Percentiles rank a stretch among this genome's conserved stretches.
Evolutionary conservation across 2,113 vertebrate species (phyloP).

Genomic region (Eulemur rufifrons): DNA sequence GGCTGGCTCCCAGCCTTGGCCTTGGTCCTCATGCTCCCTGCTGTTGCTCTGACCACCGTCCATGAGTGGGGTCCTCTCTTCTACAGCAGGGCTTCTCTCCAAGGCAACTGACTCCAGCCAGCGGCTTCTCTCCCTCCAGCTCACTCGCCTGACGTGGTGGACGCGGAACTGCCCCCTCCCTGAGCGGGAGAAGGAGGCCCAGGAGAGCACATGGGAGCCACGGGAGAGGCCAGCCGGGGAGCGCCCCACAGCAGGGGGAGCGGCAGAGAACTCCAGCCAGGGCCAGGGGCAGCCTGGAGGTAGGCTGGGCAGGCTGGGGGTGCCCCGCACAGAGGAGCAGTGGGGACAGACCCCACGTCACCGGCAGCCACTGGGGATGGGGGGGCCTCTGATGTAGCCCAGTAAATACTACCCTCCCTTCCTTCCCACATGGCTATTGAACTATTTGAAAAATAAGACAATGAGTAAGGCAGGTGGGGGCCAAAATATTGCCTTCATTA

Average conservation of each 20-base stretch:
- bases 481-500: background rate
- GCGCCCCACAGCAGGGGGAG: background rate
- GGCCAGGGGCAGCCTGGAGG: background rate
- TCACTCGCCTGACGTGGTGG: slow-evolving; percentile 93
- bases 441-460: background rate
- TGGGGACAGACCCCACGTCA: background rate
- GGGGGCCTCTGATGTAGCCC: background rate
- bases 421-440: background rate
- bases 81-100: background rate
- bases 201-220: rapidly evolving
- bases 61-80: background rate
- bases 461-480: background rate
- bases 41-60: background rate
- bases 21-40: rapidly evolving
- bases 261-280: background rate
- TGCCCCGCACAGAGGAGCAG: background rate
- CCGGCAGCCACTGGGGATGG: background rate
- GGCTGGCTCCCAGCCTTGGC: no score
- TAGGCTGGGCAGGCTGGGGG: background rate
- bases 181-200: slow-evolving; percentile 67
- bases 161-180: slow-evolving; percentile 83
- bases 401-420: background rate
- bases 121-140: slow-evolving; percentile 77
- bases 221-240: rapidly evolving
- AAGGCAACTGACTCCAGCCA: background rate